Evolutionary conservation across 2,113 vertebrate genomes (phyloP).

Genomic region (Holacanthus passer): DNA sequence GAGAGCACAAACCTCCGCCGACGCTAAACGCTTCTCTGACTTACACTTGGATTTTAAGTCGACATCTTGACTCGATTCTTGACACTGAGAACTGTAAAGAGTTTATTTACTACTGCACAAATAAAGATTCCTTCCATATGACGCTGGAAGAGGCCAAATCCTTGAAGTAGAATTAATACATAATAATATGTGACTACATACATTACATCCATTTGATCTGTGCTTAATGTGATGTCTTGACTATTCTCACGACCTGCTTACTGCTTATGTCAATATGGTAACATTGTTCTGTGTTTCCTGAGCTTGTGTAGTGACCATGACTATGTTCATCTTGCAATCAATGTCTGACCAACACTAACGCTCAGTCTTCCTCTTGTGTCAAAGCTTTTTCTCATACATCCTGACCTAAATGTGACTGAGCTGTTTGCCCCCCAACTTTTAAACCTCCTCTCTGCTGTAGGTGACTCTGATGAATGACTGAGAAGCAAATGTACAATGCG

Average conservation of each 20-base stretch:
- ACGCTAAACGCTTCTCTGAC: background rate
- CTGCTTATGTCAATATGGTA: background rate
- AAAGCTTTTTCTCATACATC: background rate
- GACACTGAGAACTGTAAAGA: background rate
- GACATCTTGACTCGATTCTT: background rate
- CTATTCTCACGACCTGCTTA: background rate
- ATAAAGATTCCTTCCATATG: background rate
- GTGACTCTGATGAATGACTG: too few species aligned
- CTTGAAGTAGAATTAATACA: background rate
- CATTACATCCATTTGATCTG: background rate
- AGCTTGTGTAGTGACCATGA: too few species aligned
- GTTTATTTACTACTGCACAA: background rate
- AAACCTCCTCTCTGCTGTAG: too few species aligned
- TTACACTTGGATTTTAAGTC: background rate
- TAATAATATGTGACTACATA: background rate
- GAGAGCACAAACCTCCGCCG: constrained; percentile 19
- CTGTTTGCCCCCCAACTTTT: too few species aligned
- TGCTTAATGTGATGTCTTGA: too few species aligned
- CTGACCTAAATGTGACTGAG: background rate
- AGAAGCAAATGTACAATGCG: too few species aligned
- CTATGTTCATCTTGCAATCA: too few species aligned
- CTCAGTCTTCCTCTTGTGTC: too few species aligned
- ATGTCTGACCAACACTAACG: too few species aligned
- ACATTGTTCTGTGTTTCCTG: background rate
- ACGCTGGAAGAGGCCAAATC: background rate